phyloP scores from a whole-genome alignment of 2,113 vertebrate genomes.

The Alligator sinensis region DNA sequence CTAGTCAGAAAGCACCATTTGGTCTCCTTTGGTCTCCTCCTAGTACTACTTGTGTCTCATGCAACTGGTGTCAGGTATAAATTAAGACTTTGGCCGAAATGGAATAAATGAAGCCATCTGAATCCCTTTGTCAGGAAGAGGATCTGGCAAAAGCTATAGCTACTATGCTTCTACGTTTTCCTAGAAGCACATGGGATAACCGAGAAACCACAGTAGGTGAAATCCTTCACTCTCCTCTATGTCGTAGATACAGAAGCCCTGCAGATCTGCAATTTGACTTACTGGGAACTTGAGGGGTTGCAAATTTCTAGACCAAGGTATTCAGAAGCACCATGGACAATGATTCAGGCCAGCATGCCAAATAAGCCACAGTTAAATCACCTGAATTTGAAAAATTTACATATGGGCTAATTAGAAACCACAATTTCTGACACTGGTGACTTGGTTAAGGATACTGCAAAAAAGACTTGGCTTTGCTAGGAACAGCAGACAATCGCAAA shows the following conservation, averaged over 20 bases:
- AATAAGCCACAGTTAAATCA: not conserved
- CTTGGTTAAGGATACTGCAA: not conserved
- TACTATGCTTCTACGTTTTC: not conserved
- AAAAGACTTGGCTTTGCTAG: not conserved
- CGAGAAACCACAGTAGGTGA: not conserved
- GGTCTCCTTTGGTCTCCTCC: not conserved
- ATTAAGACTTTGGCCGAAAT: not conserved
- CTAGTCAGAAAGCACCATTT: not conserved
- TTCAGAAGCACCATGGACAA: not conserved
- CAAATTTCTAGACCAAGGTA: not conserved
- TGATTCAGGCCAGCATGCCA: not conserved
- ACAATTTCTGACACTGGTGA: not conserved
- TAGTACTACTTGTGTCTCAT: not conserved
- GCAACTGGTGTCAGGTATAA: not conserved
- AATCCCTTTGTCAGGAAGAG: not conserved
- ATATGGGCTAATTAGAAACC: not conserved
- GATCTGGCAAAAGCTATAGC: not conserved
- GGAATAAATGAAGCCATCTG: not conserved
- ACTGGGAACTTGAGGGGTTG: not conserved
- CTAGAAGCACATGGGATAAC: not conserved
- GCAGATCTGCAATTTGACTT: not conserved
- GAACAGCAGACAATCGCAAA: not conserved
- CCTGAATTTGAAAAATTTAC: not conserved
- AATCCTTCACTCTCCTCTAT: not conserved
- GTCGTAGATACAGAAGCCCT: rapidly evolving